These are phyloP conservation scores for Phaethornis superciliosus DNA, from an alignment of 2,113 vertebrate species.

Conservation along the genomic window DNA sequence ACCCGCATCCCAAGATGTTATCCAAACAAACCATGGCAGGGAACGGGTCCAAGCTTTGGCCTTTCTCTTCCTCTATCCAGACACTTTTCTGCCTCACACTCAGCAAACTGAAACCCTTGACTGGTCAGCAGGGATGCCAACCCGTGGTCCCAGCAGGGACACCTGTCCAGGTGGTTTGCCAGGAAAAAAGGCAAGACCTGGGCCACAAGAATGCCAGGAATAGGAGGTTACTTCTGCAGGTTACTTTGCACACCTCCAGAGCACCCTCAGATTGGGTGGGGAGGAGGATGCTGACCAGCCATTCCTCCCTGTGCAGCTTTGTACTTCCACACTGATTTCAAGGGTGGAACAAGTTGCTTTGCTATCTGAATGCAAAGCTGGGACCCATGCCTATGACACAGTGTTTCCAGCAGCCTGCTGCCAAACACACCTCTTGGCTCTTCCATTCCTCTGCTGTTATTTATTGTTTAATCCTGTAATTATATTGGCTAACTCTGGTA, in stretches of 20 bases:
- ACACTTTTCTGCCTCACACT: fast-evolving
- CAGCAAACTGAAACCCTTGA: neutral
- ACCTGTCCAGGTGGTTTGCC: neutral
- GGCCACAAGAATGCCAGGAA: neutral
- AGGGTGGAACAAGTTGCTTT: slow-evolving; percentile 1
- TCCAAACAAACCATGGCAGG: neutral
- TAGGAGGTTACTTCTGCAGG: neutral
- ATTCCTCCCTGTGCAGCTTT: neutral
- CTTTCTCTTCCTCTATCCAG: neutral
- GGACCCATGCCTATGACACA: neutral
- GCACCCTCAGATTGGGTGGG: neutral
- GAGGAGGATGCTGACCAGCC: neutral
- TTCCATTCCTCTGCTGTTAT: neutral
- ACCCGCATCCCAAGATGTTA: neutral
- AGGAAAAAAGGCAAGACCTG: neutral
- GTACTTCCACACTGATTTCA: neutral
- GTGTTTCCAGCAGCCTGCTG: slow-evolving; percentile 61
- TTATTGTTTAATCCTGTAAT: neutral
- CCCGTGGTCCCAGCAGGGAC: fast-evolving
- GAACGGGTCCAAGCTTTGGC: neutral
- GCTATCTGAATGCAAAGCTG: neutral
- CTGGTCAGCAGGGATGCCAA: neutral
- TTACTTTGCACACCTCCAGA: neutral
- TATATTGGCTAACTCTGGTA: neutral
- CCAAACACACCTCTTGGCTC: slow-evolving; percentile 25